Base-by-base conservation (phyloP, 2,888 invertebrate genomes). In the Lithophane socia region DNA sequence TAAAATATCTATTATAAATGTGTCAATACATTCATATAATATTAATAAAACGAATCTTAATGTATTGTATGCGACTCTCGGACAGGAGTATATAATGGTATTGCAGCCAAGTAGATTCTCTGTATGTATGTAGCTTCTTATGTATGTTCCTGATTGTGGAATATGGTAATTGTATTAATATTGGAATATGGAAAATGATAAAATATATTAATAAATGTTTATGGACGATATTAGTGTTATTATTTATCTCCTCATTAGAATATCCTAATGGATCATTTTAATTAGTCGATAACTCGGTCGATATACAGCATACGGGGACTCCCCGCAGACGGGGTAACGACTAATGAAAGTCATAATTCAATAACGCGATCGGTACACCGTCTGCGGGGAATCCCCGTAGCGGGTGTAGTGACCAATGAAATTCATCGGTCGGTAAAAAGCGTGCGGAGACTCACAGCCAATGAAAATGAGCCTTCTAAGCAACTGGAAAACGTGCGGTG, bases 191-290 rank as follows among this genome's bases (percentile, higher is more conserved):
- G 91, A 95, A 94, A 96, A 96, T 94, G 94, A 94, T 94, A 95
- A 95, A 79, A 95, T 94, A 95, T 96, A 96, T 95, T 95, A 96
- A 95, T 96, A 96, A 96, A 96, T 96, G 96, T 96, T 96, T 96
- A 96, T 96, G 94, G 93, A 96, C 92, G 92, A 94, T 47, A 81
- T 84, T 78, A 52, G 81, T 78, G 85, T 89, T 91, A 3, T 91
- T 91, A 83, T 92, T 90, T 78, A 73, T 9, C 68, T 49, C 47
- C 24, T n/a, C 37, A 12, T 2, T 3, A 52, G 8, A 52, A 21
- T 52, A 21, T 52, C 18, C 52, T 18, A 18, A 8, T 18, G 8
- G 2, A 2, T 18, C 8, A 18, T 52, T 52, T 52, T 52, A 2
- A 52, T 8, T 18, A 52, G 7, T 52, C 18, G 2, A 52, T 52